These are phyloP conservation scores for Oreochromis tanganicae DNA, from an alignment of 2,113 vertebrate genomes.

Conservation along the genomic window DNA sequence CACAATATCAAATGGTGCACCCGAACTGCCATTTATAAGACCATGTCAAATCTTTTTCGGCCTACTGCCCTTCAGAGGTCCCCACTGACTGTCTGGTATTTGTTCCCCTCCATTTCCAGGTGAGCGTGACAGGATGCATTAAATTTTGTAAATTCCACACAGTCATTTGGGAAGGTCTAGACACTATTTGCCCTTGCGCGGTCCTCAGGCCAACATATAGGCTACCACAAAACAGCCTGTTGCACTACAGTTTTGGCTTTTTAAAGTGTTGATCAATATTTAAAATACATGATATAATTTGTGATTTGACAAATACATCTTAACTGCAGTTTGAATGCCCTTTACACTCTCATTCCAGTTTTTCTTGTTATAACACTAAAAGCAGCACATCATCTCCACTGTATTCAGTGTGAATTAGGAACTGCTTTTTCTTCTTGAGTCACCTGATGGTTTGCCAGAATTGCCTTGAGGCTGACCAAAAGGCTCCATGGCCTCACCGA, in stretches of 20 bases:
- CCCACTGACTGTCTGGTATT: constrained; percentile 17
- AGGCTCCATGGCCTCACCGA: background rate
- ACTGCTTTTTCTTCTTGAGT: background rate
- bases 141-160: constrained; percentile 34
- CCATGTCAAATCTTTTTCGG: background rate
- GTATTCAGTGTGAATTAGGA: background rate
- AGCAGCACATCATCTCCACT: background rate
- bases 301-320: background rate
- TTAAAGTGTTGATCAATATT: background rate
- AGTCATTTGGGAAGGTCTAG: constrained; percentile 4
- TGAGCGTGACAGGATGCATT: constrained; percentile 18
- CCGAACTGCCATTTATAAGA: background rate
- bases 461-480: background rate
- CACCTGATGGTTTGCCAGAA: background rate
- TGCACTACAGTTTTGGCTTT: background rate
- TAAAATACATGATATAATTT: background rate
- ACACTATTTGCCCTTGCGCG: background rate
- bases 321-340: background rate
- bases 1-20: background rate
- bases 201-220: background rate
- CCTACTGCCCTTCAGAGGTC: constrained; percentile 1
- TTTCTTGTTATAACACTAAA: background rate
- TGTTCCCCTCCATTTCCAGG: constrained; percentile 1
- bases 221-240: background rate
- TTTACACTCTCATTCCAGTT: background rate